Base-by-base conservation (phyloP, 2,113 vertebrate genomes). In the Telmatochromis sp. region DNA sequence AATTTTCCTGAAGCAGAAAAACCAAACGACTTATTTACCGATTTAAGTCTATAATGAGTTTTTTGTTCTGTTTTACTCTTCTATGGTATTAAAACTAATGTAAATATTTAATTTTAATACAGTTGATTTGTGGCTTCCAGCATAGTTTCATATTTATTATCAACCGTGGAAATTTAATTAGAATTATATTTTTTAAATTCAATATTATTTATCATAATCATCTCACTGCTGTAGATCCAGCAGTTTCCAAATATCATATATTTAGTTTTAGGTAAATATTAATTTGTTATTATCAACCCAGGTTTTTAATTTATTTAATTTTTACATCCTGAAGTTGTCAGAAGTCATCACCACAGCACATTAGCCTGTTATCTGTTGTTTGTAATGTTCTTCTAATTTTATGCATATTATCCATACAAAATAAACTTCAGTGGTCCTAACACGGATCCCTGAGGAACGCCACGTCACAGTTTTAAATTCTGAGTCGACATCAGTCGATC, bases 401-500 rank as follows among this genome's bases (percentile, higher is more conserved):
- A 21, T 1, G 1, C 63, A 8, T 68, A 4, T 37, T 37, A 21
- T 68, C 21, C 11, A 21, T 40, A 13, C 60, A 8, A 37, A 13
- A 21, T 40, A 3, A 68, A 21, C 63, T 68, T 68, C 19, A 68
- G 63, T 68, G 33, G 33, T 40, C 63, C 19, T 68, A 14, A 68
- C 19, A 68, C 19, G 0, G 63, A 0, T 21, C 19, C 63, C 63
- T 14, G 63, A 68, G 33, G 63, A 40, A 40, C 19, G 0, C 63
- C 3, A 21, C 35, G 1, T 14, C 11, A 0, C 63, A 1, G 33
- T 68, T 68, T 68, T 68, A 40, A 14, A 68, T 68, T 40, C 1
- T 68, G 19, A 40, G 63, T 68, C 19, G 11, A 65, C 2, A 65
- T 65, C 10, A 63, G 60, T 37, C 6, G 0, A 68, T 65, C 60